These are phyloP conservation scores for Climacteris rufus DNA, from an alignment of 2,113 vertebrate species.

Conservation along the genomic window DNA sequence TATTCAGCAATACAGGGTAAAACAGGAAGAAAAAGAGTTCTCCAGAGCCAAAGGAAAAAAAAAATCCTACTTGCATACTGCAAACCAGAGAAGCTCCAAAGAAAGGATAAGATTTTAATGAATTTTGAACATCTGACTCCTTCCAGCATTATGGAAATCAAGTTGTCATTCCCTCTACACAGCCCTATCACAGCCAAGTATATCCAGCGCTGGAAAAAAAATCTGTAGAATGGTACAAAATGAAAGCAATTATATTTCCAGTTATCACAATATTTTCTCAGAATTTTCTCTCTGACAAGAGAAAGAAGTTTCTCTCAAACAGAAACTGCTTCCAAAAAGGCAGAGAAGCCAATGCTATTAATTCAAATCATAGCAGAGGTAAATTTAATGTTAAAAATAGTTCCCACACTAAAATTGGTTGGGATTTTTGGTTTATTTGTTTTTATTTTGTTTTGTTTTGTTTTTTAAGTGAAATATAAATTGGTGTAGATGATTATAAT, in stretches of 20 bases:
- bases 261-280: slow-evolving; percentile 38
- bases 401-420: neutral
- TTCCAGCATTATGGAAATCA: slow-evolving; percentile 32
- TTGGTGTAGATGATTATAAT: neutral
- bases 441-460: neutral
- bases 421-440: neutral
- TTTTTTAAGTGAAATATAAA: neutral
- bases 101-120: neutral
- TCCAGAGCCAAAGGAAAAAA: neutral
- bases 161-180: slow-evolving; percentile 16
- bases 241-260: slow-evolving; percentile 32
- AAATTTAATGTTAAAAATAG: neutral
- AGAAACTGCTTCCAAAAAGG: neutral
- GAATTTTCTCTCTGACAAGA: neutral
- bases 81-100: neutral
- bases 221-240: neutral
- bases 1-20: neutral
- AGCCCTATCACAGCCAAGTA: neutral
- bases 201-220: slow-evolving; percentile 26
- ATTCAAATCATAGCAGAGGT: neutral
- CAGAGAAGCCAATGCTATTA: neutral
- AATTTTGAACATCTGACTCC: slow-evolving; percentile 16
- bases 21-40: neutral
- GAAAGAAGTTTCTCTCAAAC: neutral
- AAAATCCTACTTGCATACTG: neutral